Conservation (phyloP, 2,797 vertebrate genomes). For the Rhinichthys osculus region DNA sequence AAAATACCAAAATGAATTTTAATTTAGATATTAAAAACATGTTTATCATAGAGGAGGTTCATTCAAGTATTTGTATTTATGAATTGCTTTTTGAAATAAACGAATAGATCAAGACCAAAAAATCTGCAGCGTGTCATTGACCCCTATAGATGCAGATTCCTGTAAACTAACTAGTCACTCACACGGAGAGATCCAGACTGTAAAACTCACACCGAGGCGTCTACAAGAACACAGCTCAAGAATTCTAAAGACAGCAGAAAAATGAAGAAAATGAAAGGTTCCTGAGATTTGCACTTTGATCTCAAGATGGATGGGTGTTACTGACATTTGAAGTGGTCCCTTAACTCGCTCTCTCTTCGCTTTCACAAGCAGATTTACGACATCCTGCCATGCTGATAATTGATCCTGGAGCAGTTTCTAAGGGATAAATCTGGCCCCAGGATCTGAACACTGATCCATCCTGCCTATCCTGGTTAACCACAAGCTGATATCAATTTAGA, state of each 20-base stretch:
- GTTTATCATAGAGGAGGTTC: neutral
- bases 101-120: neutral
- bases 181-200: neutral
- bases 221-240: neutral
- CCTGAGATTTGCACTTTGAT: constrained; percentile 28
- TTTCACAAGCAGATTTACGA: constrained; percentile 24
- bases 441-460: constrained; percentile 12
- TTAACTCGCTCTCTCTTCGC: constrained; percentile 7
- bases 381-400: constrained; percentile 6
- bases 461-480: neutral
- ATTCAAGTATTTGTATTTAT: neutral
- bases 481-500: constrained; percentile 12
- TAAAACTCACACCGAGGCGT: neutral
- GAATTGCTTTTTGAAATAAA: neutral
- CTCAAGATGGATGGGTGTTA: constrained; percentile 1
- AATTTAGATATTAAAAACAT: neutral
- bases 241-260: constrained; percentile 25
- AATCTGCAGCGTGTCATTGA: neutral
- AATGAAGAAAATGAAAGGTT: constrained; percentile 41
- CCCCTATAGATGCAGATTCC: neutral
- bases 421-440: neutral
- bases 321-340: constrained; percentile 14
- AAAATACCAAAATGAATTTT: neutral
- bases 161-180: neutral
- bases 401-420: constrained; percentile 31